A percentile compares a stretch with the other conserved stretches of the same genome.
These are phyloP conservation scores for Lasioglossum marginatum DNA, from an alignment of 2,888 invertebrate species.

Conservation along the genomic window DNA sequence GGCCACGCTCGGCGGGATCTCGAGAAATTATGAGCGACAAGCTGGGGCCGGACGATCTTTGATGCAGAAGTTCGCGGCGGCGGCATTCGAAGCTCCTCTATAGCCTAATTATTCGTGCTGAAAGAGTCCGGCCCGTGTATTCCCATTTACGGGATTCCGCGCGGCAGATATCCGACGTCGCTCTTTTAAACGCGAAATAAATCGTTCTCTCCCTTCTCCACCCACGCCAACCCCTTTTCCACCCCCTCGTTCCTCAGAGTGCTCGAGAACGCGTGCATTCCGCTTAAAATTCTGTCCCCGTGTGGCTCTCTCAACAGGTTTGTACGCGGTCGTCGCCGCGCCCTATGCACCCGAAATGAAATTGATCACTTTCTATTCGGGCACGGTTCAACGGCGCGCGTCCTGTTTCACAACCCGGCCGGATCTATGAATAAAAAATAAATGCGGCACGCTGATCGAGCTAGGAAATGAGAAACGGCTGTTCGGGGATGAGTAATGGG, in stretches of 20 bases:
- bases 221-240: too few relatives aligned
- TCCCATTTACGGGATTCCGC: constrained; percentile 48
- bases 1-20: constrained; percentile 27
- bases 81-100: constrained; percentile 33
- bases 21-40: constrained; percentile 27
- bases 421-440: constrained; percentile 8
- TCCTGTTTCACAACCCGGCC: background rate
- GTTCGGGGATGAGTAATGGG: background rate
- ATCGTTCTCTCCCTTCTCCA: constrained; percentile 54
- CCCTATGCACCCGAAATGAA: background rate
- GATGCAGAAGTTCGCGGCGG: constrained; percentile 41
- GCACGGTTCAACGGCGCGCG: constrained; percentile 3
- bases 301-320: constrained; percentile 48
- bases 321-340: constrained; percentile 14
- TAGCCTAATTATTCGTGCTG: constrained; percentile 58
- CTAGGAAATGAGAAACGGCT: constrained; percentile 3
- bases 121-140: constrained; percentile 49
- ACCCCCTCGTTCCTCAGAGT: background rate
- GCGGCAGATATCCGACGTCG: constrained; percentile 42
- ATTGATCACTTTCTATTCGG: constrained; percentile 17
- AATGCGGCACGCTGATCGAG: background rate
- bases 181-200: constrained; percentile 73
- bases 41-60: constrained; percentile 31
- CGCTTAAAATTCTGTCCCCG: constrained; percentile 68
- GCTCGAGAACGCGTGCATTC: constrained; percentile 58